phyloP scores from a whole-genome alignment of 2,888 invertebrate species.

The Antitype chi region DNA sequence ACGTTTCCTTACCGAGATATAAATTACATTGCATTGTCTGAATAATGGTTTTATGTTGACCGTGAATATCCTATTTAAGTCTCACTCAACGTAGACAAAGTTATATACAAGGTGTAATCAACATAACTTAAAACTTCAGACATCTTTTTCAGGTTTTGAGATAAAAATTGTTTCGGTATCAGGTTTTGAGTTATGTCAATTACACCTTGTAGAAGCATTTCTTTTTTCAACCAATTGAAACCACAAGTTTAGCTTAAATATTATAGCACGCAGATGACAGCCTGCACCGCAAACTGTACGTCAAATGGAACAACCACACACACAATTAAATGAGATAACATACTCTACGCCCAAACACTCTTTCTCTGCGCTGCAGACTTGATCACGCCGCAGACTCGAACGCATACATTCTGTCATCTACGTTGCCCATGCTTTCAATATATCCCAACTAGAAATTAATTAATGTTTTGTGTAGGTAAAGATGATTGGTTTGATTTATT shows the following conservation, averaged over 20 bases:
- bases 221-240: slow-evolving; percentile 1
- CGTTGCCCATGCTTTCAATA: slow-evolving; percentile 28
- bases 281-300: slow-evolving; percentile 21
- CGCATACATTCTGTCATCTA: slow-evolving; percentile 37
- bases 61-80: neutral
- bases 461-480: slow-evolving; percentile 24
- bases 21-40: neutral
- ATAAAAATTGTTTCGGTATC: neutral
- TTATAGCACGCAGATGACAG: slow-evolving; percentile 44
- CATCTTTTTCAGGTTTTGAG: neutral
- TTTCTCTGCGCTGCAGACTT: slow-evolving; percentile 89
- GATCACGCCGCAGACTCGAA: slow-evolving; percentile 85
- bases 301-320: slow-evolving; percentile 36
- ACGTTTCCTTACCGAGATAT: neutral
- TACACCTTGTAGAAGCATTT: slow-evolving; percentile 22
- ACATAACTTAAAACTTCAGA: slow-evolving; percentile 15
- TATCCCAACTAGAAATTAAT: slow-evolving; percentile 45
- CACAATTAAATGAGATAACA: slow-evolving; percentile 36
- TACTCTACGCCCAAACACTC: slow-evolving; percentile 76
- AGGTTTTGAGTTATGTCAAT: neutral
- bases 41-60: neutral
- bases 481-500: slow-evolving; percentile 1
- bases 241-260: slow-evolving; percentile 22
- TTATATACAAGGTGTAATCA: slow-evolving; percentile 14
- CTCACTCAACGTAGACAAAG: slow-evolving; percentile 27